Evolutionary conservation across 2,797 vertebrate species (phyloP).

Genomic region (Tolypeutes matacus): DNA sequence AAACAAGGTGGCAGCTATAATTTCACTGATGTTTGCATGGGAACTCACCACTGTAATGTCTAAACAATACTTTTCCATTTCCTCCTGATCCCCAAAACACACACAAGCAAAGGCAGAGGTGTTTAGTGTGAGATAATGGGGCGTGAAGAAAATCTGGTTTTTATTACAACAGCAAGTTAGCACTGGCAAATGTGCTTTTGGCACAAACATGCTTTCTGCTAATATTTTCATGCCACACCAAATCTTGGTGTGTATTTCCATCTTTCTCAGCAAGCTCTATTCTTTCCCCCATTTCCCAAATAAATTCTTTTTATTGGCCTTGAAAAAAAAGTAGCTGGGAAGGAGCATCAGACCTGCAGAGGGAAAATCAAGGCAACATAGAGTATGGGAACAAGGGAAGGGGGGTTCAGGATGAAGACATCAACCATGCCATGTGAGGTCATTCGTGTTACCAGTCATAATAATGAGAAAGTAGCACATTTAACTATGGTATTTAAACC

Average conservation of each 20-base stretch:
- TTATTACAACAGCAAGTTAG: slow-evolving; percentile 47
- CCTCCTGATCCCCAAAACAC: not conserved
- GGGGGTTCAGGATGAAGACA: not conserved
- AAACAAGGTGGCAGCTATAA: not conserved
- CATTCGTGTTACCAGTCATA: too few relatives aligned
- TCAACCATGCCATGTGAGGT: accelerated
- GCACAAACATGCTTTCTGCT: slow-evolving; percentile 33
- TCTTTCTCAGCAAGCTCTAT: too few relatives aligned
- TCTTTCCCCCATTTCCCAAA: too few relatives aligned
- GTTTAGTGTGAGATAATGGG: not conserved
- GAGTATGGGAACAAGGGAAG: accelerated
- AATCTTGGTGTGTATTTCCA: too few relatives aligned
- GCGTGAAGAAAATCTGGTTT: slow-evolving; percentile 13
- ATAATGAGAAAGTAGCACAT: not conserved
- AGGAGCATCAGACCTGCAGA: not conserved
- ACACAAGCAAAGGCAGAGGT: slow-evolving; percentile 31
- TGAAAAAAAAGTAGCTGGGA: too few relatives aligned
- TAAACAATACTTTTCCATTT: not conserved
- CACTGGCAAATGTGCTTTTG: not conserved
- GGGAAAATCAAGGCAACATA: accelerated
- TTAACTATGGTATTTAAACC: not conserved
- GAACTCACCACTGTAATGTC: not conserved
- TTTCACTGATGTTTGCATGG: not conserved
- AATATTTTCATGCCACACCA: slow-evolving; percentile 59
- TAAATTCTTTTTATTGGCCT: too few relatives aligned